Conservation (phyloP, 2,888 invertebrate species). For the Dynastes tityus region DNA sequence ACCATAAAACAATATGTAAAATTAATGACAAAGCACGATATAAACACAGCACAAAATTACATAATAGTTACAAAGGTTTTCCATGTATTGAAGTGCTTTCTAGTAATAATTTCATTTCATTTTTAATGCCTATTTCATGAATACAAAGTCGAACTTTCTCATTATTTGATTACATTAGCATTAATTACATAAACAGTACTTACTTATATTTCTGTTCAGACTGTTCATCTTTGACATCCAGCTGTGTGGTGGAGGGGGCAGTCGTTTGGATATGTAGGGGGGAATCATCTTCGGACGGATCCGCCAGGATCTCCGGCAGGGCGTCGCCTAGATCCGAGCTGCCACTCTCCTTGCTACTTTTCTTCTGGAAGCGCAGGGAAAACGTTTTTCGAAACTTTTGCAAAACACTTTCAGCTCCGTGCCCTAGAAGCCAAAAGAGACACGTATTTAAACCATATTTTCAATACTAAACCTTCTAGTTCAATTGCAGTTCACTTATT, state of each 20-base stretch:
- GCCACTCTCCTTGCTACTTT: constrained; percentile 71
- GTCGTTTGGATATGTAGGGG: constrained; percentile 63
- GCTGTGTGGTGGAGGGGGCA: constrained; percentile 56
- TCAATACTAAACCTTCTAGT: too few relatives aligned
- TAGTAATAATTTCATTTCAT: too few relatives aligned
- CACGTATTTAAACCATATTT: background rate
- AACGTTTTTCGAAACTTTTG: constrained; percentile 83
- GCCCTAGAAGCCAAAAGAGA: constrained; percentile 57
- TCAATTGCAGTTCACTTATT: too few relatives aligned
- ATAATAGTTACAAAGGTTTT: too few relatives aligned
- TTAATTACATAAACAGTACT: constrained; percentile 22
- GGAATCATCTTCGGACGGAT: constrained; percentile 67
- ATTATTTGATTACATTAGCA: too few relatives aligned
- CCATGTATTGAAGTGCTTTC: too few relatives aligned
- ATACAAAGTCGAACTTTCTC: too few relatives aligned
- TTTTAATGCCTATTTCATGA: too few relatives aligned
- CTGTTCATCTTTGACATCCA: constrained; percentile 61
- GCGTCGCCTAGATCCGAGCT: constrained; percentile 67
- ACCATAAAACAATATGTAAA: too few relatives aligned
- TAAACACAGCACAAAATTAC: too few relatives aligned
- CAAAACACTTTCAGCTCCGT: constrained; percentile 74
- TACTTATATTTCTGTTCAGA: constrained; percentile 68
- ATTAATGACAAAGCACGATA: too few relatives aligned
- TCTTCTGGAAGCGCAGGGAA: constrained; percentile 76
- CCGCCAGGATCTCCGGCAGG: constrained; percentile 63